Conservation (phyloP, 2,888 invertebrate species). For the Melieria omissa region DNA sequence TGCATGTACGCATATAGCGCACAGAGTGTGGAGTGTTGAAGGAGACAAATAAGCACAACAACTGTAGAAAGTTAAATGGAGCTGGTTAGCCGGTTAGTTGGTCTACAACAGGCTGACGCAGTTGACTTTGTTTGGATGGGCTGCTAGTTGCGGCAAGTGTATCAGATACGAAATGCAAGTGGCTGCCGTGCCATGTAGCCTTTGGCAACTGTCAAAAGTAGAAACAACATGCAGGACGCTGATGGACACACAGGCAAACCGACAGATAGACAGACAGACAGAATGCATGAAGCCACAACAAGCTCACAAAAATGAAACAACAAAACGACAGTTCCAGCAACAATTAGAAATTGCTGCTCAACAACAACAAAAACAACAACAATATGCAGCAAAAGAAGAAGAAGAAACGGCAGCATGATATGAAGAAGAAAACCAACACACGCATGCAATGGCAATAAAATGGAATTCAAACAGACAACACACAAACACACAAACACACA, state of each 20-base stretch:
- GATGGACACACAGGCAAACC: no score
- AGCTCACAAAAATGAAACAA: slow-evolving; percentile 7
- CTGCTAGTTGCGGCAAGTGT: no score
- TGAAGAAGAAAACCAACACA: background rate
- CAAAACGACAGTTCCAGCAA: background rate
- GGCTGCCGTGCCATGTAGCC: no score
- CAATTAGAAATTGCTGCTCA: background rate
- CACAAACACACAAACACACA: background rate
- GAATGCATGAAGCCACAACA: background rate
- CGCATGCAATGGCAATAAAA: slow-evolving; percentile 23
- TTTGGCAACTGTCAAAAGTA: background rate
- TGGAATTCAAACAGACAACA: slow-evolving; percentile 24
- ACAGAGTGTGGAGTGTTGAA: background rate
- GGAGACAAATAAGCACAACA: no score
- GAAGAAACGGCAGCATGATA: background rate
- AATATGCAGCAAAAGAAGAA: background rate
- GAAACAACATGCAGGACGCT: background rate
- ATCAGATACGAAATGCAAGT: no score
- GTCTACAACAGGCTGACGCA: no score
- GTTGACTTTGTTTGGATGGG: no score
- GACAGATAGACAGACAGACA: no score
- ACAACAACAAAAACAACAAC: background rate
- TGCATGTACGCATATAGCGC: background rate
- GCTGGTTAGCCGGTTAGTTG: no score
- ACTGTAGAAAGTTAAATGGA: no score